phyloP scores from a whole-genome alignment of 2,888 invertebrate species.

The Branchellion lobata region DNA sequence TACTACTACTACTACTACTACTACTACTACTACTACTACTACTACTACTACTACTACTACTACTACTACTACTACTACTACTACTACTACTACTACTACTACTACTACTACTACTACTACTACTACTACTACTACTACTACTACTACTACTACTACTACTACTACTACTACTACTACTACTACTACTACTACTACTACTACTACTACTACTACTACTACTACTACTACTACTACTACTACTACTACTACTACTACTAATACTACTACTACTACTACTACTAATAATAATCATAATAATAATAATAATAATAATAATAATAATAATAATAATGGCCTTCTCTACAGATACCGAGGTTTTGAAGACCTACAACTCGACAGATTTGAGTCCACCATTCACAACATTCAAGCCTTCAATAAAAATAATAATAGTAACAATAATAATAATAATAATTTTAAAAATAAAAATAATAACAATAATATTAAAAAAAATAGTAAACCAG shows the following conservation, averaged over 20 bases:
- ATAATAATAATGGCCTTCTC: not conserved
- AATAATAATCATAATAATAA: no score
- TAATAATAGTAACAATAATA: no score
- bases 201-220: conserved; percentile 8
- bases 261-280: no score
- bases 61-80: conserved; percentile 29
- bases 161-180: conserved; percentile 18
- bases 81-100: conserved; percentile 29
- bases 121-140: conserved; percentile 15
- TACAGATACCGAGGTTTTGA: conserved; percentile 28
- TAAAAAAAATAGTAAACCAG: no score
- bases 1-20: conserved; percentile 29
- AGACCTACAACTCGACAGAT: conserved; percentile 31
- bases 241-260: not conserved
- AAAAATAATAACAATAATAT: no score
- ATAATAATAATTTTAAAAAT: no score
- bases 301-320: no score
- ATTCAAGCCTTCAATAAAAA: not conserved
- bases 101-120: conserved; percentile 25
- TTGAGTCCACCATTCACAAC: conserved; percentile 8
- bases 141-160: conserved; percentile 20
- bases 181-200: conserved; percentile 15
- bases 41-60: conserved; percentile 29
- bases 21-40: conserved; percentile 29
- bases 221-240: conserved; percentile 16